Percentiles rank a stretch among this genome's conserved stretches.
Conservation (phyloP, 2,797 vertebrate genomes). For the Octomys mimax region DNA sequence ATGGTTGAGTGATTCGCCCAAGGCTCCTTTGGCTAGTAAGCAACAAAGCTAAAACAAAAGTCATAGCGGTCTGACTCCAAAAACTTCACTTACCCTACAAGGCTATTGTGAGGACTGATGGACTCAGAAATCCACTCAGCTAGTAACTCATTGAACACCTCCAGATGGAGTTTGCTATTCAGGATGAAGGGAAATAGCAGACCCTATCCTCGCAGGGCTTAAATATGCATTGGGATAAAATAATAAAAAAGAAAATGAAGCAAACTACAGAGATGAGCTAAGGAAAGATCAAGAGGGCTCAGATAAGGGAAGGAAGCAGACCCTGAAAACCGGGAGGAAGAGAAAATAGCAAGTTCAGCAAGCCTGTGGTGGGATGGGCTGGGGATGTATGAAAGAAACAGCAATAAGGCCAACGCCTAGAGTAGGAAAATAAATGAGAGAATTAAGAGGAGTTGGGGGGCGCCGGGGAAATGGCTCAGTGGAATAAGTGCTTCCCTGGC, state of each 20-base stretch:
- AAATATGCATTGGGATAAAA: neutral
- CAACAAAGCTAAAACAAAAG: neutral
- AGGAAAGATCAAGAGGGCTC: neutral
- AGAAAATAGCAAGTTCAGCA: neutral
- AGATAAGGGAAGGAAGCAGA: too few species aligned
- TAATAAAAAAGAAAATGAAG: constrained; percentile 24
- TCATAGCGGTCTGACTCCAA: neutral
- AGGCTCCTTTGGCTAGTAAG: neutral
- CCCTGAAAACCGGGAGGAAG: neutral
- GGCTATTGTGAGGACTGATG: neutral
- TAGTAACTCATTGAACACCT: neutral
- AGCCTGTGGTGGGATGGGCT: neutral
- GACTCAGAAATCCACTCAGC: constrained; percentile 11
- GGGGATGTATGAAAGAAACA: neutral
- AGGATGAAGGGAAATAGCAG: neutral
- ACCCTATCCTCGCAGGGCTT: neutral
- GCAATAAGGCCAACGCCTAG: neutral
- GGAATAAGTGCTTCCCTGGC: too few species aligned
- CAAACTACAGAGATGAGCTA: neutral
- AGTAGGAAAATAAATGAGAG: neutral
- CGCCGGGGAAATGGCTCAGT: too few species aligned
- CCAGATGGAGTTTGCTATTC: neutral
- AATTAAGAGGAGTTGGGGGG: neutral
- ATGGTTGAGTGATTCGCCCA: neutral
- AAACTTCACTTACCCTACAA: neutral